Base-by-base conservation (phyloP, 2,113 vertebrate genomes). In the Boleophthalmus pectinirostris region DNA sequence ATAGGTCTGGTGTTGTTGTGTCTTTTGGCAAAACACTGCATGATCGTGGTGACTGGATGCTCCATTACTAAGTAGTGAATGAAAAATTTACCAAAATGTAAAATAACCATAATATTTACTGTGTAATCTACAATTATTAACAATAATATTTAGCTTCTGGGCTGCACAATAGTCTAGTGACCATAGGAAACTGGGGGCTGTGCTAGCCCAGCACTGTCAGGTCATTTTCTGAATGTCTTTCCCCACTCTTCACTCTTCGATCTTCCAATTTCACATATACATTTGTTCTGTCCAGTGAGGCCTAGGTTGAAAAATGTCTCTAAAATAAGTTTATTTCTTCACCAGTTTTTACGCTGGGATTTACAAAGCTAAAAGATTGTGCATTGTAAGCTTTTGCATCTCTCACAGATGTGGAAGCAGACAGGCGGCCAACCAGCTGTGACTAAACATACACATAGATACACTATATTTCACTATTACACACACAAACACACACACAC, bases 371-470 rank as follows among this genome's bases (percentile, higher is more conserved):
- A 29, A 25, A 20, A 64, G 24, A 16, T 69, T 43, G 15, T 57
- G 24, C 18, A 8, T 33, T 10, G 63, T 60, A 68, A 72, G 45
- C 57, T 8, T 72, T 46, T 63, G 43, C 66, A 68, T 60, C n/a
- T 24, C 7, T 66, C 64, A 69, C 76, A 79, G 77, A 74, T 80
- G 77, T 80, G 73, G 71, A 89, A 89, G 83, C 77, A 83, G 78
- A 88, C 87, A 87, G 85, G 83, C 87, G 91, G 90, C 85, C 80
- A 85, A 86, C 86, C 90, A 92, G 88, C 90, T 92, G 91, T 88
- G 88, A 78, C 71, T 73, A 75, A 81, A 85, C 45, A 68, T 74
- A 78, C 54, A 60, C 79, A 58, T 56, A 64, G 65, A 68, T 60
- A 25, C 77, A 65, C 35, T 65, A 47, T 14, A 58, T 58, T 25